Evolutionary conservation across 1,140 invertebrate species (phyloP).

Genomic region (Leptinotarsa defecta): DNA sequence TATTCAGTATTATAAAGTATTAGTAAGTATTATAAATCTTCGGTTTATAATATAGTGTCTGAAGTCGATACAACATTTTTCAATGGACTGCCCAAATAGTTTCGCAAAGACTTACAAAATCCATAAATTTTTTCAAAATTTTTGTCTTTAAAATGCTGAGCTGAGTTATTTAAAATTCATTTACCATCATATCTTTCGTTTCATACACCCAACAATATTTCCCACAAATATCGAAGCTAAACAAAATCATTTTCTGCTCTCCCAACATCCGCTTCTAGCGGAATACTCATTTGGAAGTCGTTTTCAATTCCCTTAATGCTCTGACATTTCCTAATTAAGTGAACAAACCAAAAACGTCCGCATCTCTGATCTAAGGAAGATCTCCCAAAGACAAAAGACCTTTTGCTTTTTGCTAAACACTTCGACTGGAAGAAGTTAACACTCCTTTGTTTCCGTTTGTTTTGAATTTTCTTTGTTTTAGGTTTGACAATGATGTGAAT

Average conservation of each 20-base stretch:
- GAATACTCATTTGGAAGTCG: constrained; percentile 1
- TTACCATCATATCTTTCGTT: no score
- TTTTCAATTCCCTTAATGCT: constrained; percentile 17
- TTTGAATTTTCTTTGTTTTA: constrained; percentile 27
- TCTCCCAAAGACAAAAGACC: constrained; percentile 33
- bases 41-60: no score
- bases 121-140: no score
- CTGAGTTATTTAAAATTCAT: no score
- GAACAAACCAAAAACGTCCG: constrained; percentile 21
- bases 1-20: no score
- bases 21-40: no score
- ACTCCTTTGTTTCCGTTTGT: constrained; percentile 29
- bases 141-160: no score
- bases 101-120: no score
- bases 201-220: neutral
- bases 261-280: neutral
- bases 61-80: no score
- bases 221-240: neutral
- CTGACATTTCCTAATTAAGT: constrained; percentile 22
- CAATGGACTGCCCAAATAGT: no score
- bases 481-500: constrained; percentile 10
- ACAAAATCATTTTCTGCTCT: constrained; percentile 5
- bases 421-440: constrained; percentile 40
- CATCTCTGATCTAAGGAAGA: neutral
- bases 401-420: constrained; percentile 24